A percentile compares a stretch with the other conserved stretches of the same genome.
phyloP scores from a whole-genome alignment of 2,888 invertebrate species.

The Melipona bicolor region DNA sequence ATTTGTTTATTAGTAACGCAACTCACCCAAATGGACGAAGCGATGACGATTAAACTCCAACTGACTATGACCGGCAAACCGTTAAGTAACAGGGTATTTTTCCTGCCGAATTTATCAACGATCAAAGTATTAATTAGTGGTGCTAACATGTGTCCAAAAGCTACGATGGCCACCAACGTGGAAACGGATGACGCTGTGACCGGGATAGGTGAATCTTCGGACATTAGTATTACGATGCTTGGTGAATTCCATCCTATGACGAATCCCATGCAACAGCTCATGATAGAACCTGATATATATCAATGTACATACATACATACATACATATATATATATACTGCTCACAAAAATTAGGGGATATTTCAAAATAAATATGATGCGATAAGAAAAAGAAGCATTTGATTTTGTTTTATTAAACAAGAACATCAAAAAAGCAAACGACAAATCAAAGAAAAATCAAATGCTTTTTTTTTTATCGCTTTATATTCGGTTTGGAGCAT shows the following conservation, averaged over 20 bases:
- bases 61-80: constrained; percentile 65
- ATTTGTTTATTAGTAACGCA: background rate
- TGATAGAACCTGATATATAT: constrained; percentile 40
- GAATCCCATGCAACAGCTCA: constrained; percentile 56
- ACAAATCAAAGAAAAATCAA: too few relatives aligned
- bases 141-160: constrained; percentile 69
- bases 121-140: constrained; percentile 64
- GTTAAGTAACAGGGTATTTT: constrained; percentile 68
- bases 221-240: constrained; percentile 67
- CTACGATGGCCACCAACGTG: constrained; percentile 68
- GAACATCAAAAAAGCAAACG: too few relatives aligned
- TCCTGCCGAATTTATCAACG: constrained; percentile 73
- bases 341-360: too few relatives aligned
- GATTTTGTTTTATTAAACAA: too few relatives aligned
- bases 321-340: too few relatives aligned
- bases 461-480: too few relatives aligned
- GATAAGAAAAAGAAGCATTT: too few relatives aligned
- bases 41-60: constrained; percentile 70
- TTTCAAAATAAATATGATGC: too few relatives aligned
- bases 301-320: background rate
- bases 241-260: constrained; percentile 75
- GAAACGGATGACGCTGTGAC: constrained; percentile 67
- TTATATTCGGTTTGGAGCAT: too few relatives aligned
- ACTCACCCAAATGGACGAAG: constrained; percentile 70
- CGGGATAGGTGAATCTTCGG: constrained; percentile 68